Conservation (phyloP, 2,113 vertebrate genomes). For the Scartelaos histophorus region DNA sequence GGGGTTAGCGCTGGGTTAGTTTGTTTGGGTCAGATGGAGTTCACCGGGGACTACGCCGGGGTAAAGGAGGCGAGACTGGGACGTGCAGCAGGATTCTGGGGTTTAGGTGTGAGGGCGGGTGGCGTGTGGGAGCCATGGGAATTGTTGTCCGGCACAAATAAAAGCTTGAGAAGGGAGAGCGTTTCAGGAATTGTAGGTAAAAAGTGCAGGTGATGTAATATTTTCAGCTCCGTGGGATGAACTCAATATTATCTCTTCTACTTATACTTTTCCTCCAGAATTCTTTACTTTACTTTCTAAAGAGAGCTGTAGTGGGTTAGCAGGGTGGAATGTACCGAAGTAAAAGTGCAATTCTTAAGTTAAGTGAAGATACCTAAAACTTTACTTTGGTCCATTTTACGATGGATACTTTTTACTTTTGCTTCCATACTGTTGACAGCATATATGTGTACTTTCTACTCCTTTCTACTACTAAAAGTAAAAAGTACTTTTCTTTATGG, state of each 20-base stretch:
- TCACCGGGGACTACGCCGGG: slow-evolving; percentile 38
- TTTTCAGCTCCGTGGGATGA: slow-evolving; percentile 16
- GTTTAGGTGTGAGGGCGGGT: slow-evolving; percentile 25
- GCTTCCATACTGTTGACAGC: too few species aligned
- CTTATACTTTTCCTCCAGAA: too few species aligned
- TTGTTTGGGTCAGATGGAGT: slow-evolving; percentile 64
- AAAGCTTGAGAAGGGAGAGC: slow-evolving; percentile 37
- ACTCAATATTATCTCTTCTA: too few species aligned
- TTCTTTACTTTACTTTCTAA: too few species aligned
- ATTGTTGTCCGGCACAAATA: slow-evolving; percentile 57
- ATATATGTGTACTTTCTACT: too few species aligned
- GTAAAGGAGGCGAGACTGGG: not conserved
- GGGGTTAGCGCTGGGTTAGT: slow-evolving; percentile 62
- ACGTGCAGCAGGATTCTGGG: slow-evolving; percentile 7
- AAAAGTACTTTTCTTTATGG: too few species aligned
- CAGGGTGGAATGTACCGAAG: too few species aligned
- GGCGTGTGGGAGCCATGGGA: slow-evolving; percentile 45
- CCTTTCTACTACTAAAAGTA: too few species aligned
- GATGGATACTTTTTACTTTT: too few species aligned
- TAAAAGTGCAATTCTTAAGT: too few species aligned
- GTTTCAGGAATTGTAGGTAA: slow-evolving; percentile 35
- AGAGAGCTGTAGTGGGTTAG: not conserved
- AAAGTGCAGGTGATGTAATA: slow-evolving; percentile 37
- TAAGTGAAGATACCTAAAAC: too few species aligned
- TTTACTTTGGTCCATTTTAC: too few species aligned